Percentiles rank a stretch among this genome's conserved stretches.
phyloP scores from a whole-genome alignment of 92 coral and sea anemone genomes.

The Micromussa lordhowensis region DNA sequence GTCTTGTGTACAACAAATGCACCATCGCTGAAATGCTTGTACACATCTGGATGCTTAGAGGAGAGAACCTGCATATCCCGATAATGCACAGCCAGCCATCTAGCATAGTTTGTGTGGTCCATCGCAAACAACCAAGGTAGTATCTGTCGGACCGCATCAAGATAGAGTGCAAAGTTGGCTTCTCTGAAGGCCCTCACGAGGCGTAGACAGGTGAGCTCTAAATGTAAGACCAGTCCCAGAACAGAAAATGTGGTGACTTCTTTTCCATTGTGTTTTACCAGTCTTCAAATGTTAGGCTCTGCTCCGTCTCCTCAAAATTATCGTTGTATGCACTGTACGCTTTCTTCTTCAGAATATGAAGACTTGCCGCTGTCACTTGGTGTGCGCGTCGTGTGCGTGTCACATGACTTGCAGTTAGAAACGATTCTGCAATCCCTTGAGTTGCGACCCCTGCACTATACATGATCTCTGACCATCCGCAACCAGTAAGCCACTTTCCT shows the following conservation, averaged over 20 bases:
- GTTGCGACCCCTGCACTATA: slow-evolving; percentile 63
- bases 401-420: slow-evolving; percentile 70
- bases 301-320: slow-evolving; percentile 55
- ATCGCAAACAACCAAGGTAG: slow-evolving; percentile 77
- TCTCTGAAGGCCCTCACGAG: slow-evolving; percentile 76
- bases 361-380: slow-evolving; percentile 68
- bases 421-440: slow-evolving; percentile 70
- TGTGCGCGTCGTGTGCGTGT: slow-evolving; percentile 73
- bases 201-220: slow-evolving; percentile 56
- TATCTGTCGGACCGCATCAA: slow-evolving; percentile 55
- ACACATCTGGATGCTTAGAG: no score
- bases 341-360: slow-evolving; percentile 58
- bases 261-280: slow-evolving; percentile 57
- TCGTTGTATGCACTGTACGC: slow-evolving; percentile 54
- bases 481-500: slow-evolving; percentile 60
- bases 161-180: slow-evolving; percentile 64
- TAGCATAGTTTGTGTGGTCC: slow-evolving; percentile 66
- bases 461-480: slow-evolving; percentile 68
- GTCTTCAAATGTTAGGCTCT: slow-evolving; percentile 52
- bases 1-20: slow-evolving; percentile 74
- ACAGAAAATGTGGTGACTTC: slow-evolving; percentile 58
- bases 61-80: slow-evolving; percentile 51
- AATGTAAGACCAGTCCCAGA: slow-evolving; percentile 50
- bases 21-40: slow-evolving; percentile 67
- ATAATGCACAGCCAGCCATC: slow-evolving; percentile 73